phyloP scores from a whole-genome alignment of 2,888 invertebrate species.

The Allophyes oxyacanthae region DNA sequence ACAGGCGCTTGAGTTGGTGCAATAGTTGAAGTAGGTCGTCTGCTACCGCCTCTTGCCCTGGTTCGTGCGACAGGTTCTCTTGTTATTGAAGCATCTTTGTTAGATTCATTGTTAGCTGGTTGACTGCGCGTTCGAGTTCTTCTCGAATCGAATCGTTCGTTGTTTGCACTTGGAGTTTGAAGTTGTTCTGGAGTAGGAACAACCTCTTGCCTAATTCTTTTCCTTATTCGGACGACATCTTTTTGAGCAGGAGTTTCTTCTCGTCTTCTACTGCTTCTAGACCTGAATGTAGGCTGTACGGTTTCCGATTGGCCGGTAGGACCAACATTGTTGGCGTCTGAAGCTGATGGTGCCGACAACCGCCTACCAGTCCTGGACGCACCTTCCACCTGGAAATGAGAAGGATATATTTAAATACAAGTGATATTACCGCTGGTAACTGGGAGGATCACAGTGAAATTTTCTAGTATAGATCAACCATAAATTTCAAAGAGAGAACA shows the following conservation, averaged over 20 bases:
- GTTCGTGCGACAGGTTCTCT: slow-evolving; percentile 68
- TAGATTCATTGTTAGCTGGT: slow-evolving; percentile 62
- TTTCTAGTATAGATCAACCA: neutral
- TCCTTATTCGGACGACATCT: slow-evolving; percentile 68
- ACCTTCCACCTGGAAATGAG: slow-evolving; percentile 75
- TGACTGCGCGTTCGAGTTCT: slow-evolving; percentile 79
- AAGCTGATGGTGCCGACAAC: slow-evolving; percentile 63
- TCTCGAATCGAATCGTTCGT: slow-evolving; percentile 81
- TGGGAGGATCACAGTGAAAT: neutral
- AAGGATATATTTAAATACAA: slow-evolving; percentile 4
- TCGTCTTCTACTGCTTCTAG: slow-evolving; percentile 72
- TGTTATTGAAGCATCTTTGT: slow-evolving; percentile 55
- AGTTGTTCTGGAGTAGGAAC: slow-evolving; percentile 60
- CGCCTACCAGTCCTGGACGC: slow-evolving; percentile 73
- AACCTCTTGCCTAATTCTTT: slow-evolving; percentile 69
- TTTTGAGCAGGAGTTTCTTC: slow-evolving; percentile 68
- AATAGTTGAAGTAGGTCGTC: slow-evolving; percentile 58
- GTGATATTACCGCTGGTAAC: neutral
- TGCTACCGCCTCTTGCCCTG: slow-evolving; percentile 66
- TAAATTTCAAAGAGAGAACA: neutral
- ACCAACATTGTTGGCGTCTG: slow-evolving; percentile 62
- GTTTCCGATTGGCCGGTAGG: slow-evolving; percentile 63
- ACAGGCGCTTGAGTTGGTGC: slow-evolving; percentile 59
- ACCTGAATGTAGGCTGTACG: slow-evolving; percentile 68
- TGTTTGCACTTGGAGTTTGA: slow-evolving; percentile 62